Evolutionary conservation across 2,888 invertebrate genomes (phyloP), one percentile per base, ranked within the genome.

Genomic region (Atrina japonica): DNA sequence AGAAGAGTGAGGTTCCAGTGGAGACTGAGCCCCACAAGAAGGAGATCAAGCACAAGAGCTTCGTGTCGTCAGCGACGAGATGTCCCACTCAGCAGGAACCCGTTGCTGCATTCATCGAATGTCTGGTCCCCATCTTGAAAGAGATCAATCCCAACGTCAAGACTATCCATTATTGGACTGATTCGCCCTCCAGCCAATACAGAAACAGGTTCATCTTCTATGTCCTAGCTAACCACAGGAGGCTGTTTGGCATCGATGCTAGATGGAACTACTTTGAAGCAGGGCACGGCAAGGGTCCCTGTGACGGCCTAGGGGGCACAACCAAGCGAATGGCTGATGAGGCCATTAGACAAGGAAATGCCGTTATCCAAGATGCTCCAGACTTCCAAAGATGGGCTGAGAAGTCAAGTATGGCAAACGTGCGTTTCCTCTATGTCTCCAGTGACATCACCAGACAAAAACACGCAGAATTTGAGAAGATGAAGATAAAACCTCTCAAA

Each of bases 231-330:
- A 66, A 73, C 47, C 75, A 79, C 40, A 50, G 49, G 25, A 41
- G 56, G 2, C 11, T 77, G 3, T 70, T 61, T 70, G 55, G 64
- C 16, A 9, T 61, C 29, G 2, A 23, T 0, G 70, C 73, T 1
- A 59, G 29, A 11, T 81, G 80, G 78, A 74, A 78, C 35, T 78
- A 77, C 40, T 81, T 76, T 52, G 74, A 78, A 52, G 58, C 59
- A 14, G 71, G 78, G 3, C 70, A 76, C 50, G 77, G 75, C 45
- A 76, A 78, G 56, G 70, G 75, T 1, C 60, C 80, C 14, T 75
- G 78, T 25, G 73, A 78, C 58, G 79, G 35, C 35, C 11, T 35
- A 11, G 35, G 35, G 11, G 35, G 35, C 5, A 35, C 35, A 7
- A 49, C 58, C 3, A 79, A 77, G 52, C 23, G 74, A 41, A 65